These are phyloP conservation scores for Tetragonula clypearis DNA, from an alignment of 1,140 invertebrate genomes.

Conservation along the genomic window DNA sequence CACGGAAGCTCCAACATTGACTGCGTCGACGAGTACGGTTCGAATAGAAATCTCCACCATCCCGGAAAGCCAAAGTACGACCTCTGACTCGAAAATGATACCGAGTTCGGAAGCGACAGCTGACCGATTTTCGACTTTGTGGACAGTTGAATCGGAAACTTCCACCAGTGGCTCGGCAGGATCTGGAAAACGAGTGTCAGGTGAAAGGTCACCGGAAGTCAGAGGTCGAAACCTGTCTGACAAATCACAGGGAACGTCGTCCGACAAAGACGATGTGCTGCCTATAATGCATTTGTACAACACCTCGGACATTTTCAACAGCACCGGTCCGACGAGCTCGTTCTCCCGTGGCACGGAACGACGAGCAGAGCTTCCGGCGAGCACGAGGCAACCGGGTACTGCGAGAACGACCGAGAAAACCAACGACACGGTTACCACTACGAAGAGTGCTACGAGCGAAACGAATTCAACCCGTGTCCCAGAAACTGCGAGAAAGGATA, in stretches of 20 bases:
- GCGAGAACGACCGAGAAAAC: conserved; percentile 43
- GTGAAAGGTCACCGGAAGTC: conserved; percentile 75
- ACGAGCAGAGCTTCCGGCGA: conserved; percentile 39
- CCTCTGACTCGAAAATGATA: neutral
- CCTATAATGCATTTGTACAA: conserved; percentile 80
- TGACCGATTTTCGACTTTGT: neutral
- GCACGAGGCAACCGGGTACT: conserved; percentile 15
- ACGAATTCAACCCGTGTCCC: conserved; percentile 17
- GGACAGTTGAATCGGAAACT: neutral
- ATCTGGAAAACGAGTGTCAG: conserved; percentile 14
- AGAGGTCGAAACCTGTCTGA: conserved; percentile 74
- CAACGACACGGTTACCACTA: neutral
- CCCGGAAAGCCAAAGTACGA: neutral
- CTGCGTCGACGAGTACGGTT: conserved; percentile 4
- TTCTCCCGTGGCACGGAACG: conserved; percentile 46
- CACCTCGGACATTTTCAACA: conserved; percentile 78
- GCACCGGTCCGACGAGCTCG: conserved; percentile 54
- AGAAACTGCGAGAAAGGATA: conserved; percentile 29
- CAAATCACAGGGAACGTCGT: conserved; percentile 63
- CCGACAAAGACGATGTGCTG: conserved; percentile 76
- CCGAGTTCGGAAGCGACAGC: neutral
- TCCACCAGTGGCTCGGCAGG: neutral
- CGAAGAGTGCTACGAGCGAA: neutral
- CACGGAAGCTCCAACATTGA: conserved; percentile 49
- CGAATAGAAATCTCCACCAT: conserved; percentile 28